Conservation (phyloP, 1,140 invertebrate genomes). For the Pseudomyrmex pallidus region DNA sequence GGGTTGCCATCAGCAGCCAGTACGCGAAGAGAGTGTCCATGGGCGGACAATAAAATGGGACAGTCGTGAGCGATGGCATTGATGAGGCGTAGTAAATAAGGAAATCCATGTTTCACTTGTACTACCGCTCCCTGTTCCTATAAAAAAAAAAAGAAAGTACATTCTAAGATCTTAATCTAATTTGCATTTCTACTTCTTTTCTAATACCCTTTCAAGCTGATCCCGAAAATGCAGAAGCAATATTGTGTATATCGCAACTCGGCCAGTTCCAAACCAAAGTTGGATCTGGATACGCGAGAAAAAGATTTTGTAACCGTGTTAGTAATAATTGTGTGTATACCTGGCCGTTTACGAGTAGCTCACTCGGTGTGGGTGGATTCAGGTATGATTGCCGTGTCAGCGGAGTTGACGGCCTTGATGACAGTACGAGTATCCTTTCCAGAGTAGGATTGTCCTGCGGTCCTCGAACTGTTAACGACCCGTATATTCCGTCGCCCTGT, state of each 20-base stretch:
- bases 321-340: constrained; percentile 46
- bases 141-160: constrained; percentile 30
- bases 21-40: constrained; percentile 84
- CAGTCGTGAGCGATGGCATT: constrained; percentile 80
- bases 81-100: constrained; percentile 71
- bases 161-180: background rate
- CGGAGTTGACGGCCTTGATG: constrained; percentile 70
- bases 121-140: constrained; percentile 38
- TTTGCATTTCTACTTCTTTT: too few relatives aligned
- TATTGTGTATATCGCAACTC: too few relatives aligned
- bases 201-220: too few relatives aligned
- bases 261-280: background rate
- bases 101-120: constrained; percentile 58
- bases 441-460: constrained; percentile 73
- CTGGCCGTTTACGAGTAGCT: constrained; percentile 75
- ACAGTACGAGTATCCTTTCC: constrained; percentile 74
- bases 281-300: background rate
- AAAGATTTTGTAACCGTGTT: background rate
- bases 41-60: constrained; percentile 85
- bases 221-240: too few relatives aligned
- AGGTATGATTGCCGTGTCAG: constrained; percentile 61
- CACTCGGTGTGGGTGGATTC: constrained; percentile 60
- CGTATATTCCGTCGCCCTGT: constrained; percentile 84
- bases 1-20: constrained; percentile 85
- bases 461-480: constrained; percentile 82